Base-by-base conservation (phyloP, 2,888 invertebrate genomes). In the Brassicogethes aeneus region DNA sequence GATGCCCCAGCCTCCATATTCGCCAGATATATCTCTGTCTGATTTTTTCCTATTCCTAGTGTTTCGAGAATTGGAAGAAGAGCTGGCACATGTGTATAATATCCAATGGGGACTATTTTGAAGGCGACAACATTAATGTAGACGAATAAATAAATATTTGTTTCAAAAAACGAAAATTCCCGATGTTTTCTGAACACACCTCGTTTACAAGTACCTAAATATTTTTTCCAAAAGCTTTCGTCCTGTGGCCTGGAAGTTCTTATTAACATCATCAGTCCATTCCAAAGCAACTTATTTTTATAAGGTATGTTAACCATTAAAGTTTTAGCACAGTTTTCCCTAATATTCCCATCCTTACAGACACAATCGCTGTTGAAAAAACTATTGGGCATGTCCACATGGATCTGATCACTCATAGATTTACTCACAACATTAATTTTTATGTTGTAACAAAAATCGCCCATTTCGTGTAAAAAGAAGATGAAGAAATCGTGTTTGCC, bases 371-470 rank as follows among this genome's bases (percentile, higher is more conserved):
- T 14, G 5, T 43, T 37, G 14, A 39, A 13, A 48, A 54, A 55
- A 15, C 47, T 43, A 3, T 41, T 34, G 3, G 50, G 51, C 17
- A 54, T 23, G 1, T 30, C 29, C 3, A 60, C 46, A 3, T 42
- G 33, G 5, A 60, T 43, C 0, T 23, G 29, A 23, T 47, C 42
- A 17, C 33, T 35, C 17, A 37, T 15, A 7, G 16, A 41, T n/a
- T 33, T 23, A 3, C 41, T 39, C 2, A 40, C 37, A 3, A 50
- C 34, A 14, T 33, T 43, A 10, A 55, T 44, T 1, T 30, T 40
- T 2, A 62, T 12, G 39, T 55, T 50, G 14, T 60, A 46, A 15
- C 53, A 55, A 44, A 59, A 64, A 41, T 60, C 60, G 3, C 64
- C 64, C 2, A 7, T 23, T 10, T 5, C 5, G 23, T 23, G 23